Evolutionary conservation across 2,888 invertebrate genomes (phyloP), one percentile per base, ranked within the genome.

Genomic region (Hedya salicella): DNA sequence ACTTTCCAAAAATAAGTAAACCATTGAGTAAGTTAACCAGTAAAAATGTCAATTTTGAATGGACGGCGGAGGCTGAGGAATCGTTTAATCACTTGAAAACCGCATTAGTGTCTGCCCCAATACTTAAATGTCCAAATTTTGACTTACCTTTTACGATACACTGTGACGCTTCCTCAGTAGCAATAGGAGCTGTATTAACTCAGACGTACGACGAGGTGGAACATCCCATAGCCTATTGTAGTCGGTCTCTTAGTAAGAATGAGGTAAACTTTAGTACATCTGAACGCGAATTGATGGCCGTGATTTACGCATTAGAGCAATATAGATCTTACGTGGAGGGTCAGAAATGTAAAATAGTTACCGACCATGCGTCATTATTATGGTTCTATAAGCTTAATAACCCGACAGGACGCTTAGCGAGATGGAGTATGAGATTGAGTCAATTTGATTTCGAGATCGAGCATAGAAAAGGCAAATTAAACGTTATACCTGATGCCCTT

Each of bases 31-130:
- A 53, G 17, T n/a, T 53, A 19, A 53, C 53, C 17, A 32, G 53
- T 11, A 53, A 53, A 53, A 39, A 39, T 36, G 19, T 39, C 2
- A 6, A 17, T 2, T 53, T 53, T 53, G 32, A 19, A 36, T 53
- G 39, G 53, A 36, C 39, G 2, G 2, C 3, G 9, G 53, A 53
- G 6, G 36, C 53, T 13, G 39, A 52, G 13, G 32, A 52, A 11
- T 36, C 52, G 2, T 52, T 52, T 36, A 52, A 52, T 36, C 52
- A 36, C 14, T 36, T 52, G 16, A 52, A 52, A 17, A 52, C 50
- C 8, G 30, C 30, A 0, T 50, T 25, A 6, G 25, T 25, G 25
- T 25, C 25, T 25, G 25, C 25, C 3, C 25, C 25, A 6, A 25
- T 25, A 16, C 14, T 32, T 6, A 32, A 25, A 30, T 25, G 30